phyloP scores from a whole-genome alignment of 2,113 vertebrate genomes.

The Carassius auratus region DNA sequence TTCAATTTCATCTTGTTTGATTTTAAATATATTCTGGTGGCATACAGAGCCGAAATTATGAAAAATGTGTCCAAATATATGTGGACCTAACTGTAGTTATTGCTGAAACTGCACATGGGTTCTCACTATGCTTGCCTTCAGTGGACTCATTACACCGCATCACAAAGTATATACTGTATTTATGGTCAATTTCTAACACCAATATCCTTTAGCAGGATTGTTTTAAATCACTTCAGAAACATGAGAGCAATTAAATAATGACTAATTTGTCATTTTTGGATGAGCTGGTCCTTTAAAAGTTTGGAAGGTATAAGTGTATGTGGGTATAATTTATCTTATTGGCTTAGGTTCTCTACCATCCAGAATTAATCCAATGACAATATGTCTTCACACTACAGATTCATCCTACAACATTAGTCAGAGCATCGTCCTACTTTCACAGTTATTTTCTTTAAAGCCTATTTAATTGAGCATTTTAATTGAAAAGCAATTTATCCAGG shows the following conservation, averaged over 20 bases:
- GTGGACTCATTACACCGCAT: too few species aligned
- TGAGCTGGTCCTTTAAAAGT: not conserved
- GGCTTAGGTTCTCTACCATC: not conserved
- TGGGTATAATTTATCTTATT: not conserved
- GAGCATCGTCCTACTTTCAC: constrained; percentile 2
- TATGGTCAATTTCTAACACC: too few species aligned
- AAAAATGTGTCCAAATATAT: too few species aligned
- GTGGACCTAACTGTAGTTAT: not conserved
- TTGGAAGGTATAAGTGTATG: not conserved
- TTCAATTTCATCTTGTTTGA: too few species aligned
- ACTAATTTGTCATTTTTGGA: not conserved
- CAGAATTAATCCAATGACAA: not conserved
- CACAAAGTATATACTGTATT: too few species aligned
- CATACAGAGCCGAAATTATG: too few species aligned
- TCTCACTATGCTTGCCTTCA: too few species aligned
- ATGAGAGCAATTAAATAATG: not conserved
- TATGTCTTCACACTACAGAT: not conserved
- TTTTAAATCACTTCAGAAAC: too few species aligned
- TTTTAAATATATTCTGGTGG: too few species aligned
- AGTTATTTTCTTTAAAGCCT: constrained; percentile 25
- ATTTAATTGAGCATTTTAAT: constrained; percentile 55
- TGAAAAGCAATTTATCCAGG: constrained; percentile 50
- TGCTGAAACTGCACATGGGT: too few species aligned
- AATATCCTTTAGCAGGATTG: too few species aligned
- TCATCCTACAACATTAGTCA: not conserved